These are phyloP conservation scores for Tachysurus vachellii DNA, from an alignment of 2,113 vertebrate species.

Conservation along the genomic window DNA sequence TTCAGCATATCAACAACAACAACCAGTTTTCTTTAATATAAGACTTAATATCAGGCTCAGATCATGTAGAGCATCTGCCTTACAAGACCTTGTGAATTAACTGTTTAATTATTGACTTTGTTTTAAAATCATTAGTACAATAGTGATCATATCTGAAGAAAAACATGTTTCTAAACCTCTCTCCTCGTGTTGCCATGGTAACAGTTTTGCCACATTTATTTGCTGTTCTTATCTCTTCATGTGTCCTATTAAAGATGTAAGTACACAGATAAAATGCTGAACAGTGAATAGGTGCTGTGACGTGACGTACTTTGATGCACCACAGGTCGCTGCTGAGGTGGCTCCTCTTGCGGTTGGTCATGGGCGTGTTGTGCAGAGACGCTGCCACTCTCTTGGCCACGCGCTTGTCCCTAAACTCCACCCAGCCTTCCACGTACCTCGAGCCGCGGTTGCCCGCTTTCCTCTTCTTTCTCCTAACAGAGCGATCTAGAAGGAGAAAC, in stretches of 20 bases:
- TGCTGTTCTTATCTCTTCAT: background rate
- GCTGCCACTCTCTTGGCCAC: slow-evolving; percentile 80
- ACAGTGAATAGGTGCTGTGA: background rate
- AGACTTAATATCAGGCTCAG: no score
- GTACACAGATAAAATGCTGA: background rate
- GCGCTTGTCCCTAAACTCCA: slow-evolving; percentile 86
- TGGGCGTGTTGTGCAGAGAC: slow-evolving; percentile 83
- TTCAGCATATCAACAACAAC: no score
- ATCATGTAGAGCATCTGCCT: no score
- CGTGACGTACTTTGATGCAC: slow-evolving; percentile 80
- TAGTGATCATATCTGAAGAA: no score
- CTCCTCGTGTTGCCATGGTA: background rate
- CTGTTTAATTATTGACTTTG: no score
- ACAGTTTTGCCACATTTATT: background rate
- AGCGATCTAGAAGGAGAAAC: slow-evolving; percentile 53
- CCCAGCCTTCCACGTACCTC: slow-evolving; percentile 86
- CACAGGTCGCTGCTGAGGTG: slow-evolving; percentile 81
- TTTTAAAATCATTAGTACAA: no score
- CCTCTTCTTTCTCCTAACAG: slow-evolving; percentile 74
- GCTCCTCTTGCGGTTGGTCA: slow-evolving; percentile 77
- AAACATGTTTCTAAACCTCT: background rate
- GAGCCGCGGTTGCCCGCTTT: slow-evolving; percentile 70
- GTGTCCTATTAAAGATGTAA: background rate
- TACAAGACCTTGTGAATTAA: no score
- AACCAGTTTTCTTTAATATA: no score